phyloP scores from a whole-genome alignment of 2,113 vertebrate genomes.

The Chloebia gouldiae region DNA sequence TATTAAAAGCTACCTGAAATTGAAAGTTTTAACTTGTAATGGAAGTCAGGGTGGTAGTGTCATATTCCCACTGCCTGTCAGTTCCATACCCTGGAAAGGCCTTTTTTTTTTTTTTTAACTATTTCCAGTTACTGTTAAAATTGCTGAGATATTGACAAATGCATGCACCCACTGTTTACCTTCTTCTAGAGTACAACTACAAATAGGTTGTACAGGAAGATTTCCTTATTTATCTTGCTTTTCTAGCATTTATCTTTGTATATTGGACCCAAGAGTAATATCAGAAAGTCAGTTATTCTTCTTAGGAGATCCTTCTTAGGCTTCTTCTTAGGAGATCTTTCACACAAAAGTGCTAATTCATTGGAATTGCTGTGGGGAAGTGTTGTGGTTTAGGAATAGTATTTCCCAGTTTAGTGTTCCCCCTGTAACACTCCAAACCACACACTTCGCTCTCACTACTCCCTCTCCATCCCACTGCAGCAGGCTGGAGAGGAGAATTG shows the following conservation, averaged over 20 bases:
- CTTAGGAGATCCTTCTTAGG: background rate
- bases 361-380: conserved; percentile 9
- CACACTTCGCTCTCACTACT: fast-evolving
- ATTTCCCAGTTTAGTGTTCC: background rate
- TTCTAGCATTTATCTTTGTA: background rate
- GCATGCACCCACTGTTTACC: background rate
- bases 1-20: background rate
- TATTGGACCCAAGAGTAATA: background rate
- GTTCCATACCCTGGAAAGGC: background rate
- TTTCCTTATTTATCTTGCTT: background rate
- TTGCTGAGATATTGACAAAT: background rate
- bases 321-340: background rate
- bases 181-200: background rate
- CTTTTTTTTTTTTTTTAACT: background rate
- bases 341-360: conserved; percentile 19
- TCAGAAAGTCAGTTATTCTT: background rate
- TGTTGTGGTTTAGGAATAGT: background rate
- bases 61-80: background rate
- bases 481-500: background rate
- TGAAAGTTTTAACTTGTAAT: background rate
- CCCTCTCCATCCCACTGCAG: background rate
- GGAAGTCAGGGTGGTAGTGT: background rate
- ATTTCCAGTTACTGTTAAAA: background rate
- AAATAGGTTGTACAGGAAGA: background rate
- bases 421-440: background rate